A percentile compares a stretch with the other conserved stretches of the same genome.
These are phyloP conservation scores for Acleris holmiana DNA, from an alignment of 2,888 invertebrate genomes.

Conservation along the genomic window DNA sequence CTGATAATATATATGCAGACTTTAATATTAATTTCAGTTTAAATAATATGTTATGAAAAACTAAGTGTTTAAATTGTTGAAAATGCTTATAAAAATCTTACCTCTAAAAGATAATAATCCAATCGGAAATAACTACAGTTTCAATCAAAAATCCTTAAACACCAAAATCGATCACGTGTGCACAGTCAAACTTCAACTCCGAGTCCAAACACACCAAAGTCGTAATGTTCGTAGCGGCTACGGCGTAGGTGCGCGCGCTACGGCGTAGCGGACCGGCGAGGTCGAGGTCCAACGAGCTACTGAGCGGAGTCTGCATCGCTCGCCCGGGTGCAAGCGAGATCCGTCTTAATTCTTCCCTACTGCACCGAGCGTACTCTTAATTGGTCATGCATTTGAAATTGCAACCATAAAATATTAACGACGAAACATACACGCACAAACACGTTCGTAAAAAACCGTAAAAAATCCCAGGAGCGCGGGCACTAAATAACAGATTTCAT, in stretches of 20 bases:
- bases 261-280: slow-evolving; percentile 50
- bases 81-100: slow-evolving; percentile 3
- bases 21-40: too few relatives aligned
- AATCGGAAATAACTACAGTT: slow-evolving; percentile 12
- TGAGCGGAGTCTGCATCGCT: slow-evolving; percentile 53
- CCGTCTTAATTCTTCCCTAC: slow-evolving; percentile 51
- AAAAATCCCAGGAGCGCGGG: not conserved
- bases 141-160: not conserved
- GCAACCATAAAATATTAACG: slow-evolving; percentile 23
- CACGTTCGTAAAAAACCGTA: not conserved
- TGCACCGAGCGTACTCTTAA: slow-evolving; percentile 43
- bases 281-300: slow-evolving; percentile 59
- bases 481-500: slow-evolving; percentile 1
- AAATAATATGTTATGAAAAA: too few relatives aligned
- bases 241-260: slow-evolving; percentile 44
- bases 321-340: slow-evolving; percentile 52
- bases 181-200: slow-evolving; percentile 35
- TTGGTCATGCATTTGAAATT: slow-evolving; percentile 46
- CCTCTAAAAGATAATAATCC: slow-evolving; percentile 23
- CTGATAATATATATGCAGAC: too few relatives aligned
- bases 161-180: slow-evolving; percentile 33
- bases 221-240: slow-evolving; percentile 43
- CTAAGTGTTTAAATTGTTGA: too few relatives aligned
- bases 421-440: not conserved
- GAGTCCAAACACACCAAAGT: slow-evolving; percentile 43